A percentile compares a stretch with the other conserved stretches of the same genome.
Conservation (phyloP, 92 coral and sea anemone genomes). For the Porites evermanni region DNA sequence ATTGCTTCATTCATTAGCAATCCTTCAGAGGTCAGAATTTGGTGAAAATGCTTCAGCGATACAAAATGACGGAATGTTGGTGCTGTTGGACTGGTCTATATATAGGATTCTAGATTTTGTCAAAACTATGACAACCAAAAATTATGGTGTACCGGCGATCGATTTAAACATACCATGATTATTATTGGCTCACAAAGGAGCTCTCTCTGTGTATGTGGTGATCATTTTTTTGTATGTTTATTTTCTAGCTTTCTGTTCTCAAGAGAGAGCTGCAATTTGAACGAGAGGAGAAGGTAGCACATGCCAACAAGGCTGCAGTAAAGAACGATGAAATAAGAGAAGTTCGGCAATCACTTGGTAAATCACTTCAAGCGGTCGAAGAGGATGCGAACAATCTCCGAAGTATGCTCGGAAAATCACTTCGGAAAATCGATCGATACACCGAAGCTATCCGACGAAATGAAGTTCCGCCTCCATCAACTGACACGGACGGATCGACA, state of each 20-base stretch:
- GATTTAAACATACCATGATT: too few species aligned
- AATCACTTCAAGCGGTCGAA: conserved; percentile 85
- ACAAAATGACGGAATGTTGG: too few species aligned
- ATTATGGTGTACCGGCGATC: too few species aligned
- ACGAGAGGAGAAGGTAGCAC: conserved; percentile 64
- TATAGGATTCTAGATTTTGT: too few species aligned
- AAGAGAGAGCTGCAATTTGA: conserved; percentile 71
- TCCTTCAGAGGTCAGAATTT: too few species aligned
- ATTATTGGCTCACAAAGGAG: too few species aligned
- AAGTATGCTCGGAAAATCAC: conserved; percentile 92
- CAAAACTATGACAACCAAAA: too few species aligned
- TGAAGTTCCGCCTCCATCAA: conserved; percentile 53
- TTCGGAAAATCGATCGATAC: conserved; percentile 87
- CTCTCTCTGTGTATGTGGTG: too few species aligned
- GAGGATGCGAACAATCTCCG: conserved; percentile 88
- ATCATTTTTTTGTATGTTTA: background rate
- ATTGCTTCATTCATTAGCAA: too few species aligned
- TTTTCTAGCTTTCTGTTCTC: conserved; percentile 63
- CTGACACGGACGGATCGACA: conserved; percentile 78
- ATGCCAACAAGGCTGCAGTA: conserved; percentile 67
- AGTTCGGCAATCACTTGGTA: conserved; percentile 85
- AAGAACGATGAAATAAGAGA: conserved; percentile 90
- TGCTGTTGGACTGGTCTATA: too few species aligned
- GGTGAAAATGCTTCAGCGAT: too few species aligned
- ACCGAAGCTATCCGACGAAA: conserved; percentile 83